These are phyloP conservation scores for Hydrophis major DNA, from an alignment of 2,797 vertebrate species.

Conservation along the genomic window DNA sequence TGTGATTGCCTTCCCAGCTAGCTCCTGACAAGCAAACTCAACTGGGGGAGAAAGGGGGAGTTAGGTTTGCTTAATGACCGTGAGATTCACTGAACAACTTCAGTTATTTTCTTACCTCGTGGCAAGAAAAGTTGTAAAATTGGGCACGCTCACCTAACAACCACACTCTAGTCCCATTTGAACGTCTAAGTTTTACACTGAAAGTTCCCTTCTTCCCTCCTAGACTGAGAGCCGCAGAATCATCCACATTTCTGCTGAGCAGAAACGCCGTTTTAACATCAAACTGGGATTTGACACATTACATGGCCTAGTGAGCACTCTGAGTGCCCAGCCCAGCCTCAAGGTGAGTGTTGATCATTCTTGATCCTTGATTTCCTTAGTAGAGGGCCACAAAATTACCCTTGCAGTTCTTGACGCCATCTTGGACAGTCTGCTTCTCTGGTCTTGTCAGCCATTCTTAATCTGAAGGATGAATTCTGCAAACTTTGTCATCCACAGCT, in stretches of 20 bases:
- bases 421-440: neutral
- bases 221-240: conserved; percentile 88
- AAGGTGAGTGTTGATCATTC: conserved; percentile 77
- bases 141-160: neutral
- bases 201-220: neutral
- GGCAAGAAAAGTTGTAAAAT: neutral
- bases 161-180: neutral
- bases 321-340: conserved; percentile 89
- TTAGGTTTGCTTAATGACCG: neutral
- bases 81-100: neutral
- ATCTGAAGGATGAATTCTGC: neutral
- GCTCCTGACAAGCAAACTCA: neutral
- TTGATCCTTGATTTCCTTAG: neutral
- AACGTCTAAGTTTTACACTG: neutral
- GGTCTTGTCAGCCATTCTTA: no score
- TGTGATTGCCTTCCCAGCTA: neutral
- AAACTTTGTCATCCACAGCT: neutral
- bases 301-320: conserved; percentile 88
- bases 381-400: neutral
- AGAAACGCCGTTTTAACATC: conserved; percentile 98
- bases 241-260: conserved; percentile 95
- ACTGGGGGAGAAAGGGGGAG: no score
- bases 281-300: conserved; percentile 95
- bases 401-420: neutral
- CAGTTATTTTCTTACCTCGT: neutral